Evolutionary conservation across 1,140 invertebrate genomes (phyloP), one percentile per base, ranked within the genome.

Genomic region (Drosophila truncata): DNA sequence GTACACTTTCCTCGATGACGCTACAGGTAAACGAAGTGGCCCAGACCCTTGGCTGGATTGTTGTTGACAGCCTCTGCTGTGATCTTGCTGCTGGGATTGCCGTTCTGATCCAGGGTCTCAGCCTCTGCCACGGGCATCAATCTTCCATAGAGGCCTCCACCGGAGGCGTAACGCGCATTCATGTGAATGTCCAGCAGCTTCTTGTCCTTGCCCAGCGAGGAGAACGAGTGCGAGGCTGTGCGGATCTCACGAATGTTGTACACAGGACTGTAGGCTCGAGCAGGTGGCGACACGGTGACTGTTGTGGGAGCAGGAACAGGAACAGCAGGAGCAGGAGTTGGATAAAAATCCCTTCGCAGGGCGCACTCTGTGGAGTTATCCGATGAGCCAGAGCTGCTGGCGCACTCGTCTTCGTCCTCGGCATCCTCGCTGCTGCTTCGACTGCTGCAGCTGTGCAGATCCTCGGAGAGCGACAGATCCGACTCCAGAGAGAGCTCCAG

Each of bases 181-280:
- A 92, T 82, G 54, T 92, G 84, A 0, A 93, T 90, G 52, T 93
- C 92, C 31, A 93, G 54, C 46, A 93, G 63, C 70, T 92, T 93
- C 58, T 92, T 93, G 71, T 93, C 92, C 62, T 85, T 93, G 29
- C 92, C 92, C 47, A 93, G 77, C 27, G 91, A 79, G 39, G 92
- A 93, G 74, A 93, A 93, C 25, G 91, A 92, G 69, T 93, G 91
- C 11, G 82, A 66, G 2, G 80, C 75, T 0, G 92, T 92, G 46
- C 92, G 84, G 10, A 93, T 93, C 44, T 93, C 92, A 0, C 92
- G 91, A 20, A 93, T 93, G 60, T 93, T 93, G 49, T 93, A 93
- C 1, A 93, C 92, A 0, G 92, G 92, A 44, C 80, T 93, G 67
- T 93, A 93, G 42, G 76, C 72, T 1, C 77, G 70, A 1, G 66